These are phyloP conservation scores for Labrus mixtus DNA, from an alignment of 2,113 vertebrate genomes.

Conservation along the genomic window DNA sequence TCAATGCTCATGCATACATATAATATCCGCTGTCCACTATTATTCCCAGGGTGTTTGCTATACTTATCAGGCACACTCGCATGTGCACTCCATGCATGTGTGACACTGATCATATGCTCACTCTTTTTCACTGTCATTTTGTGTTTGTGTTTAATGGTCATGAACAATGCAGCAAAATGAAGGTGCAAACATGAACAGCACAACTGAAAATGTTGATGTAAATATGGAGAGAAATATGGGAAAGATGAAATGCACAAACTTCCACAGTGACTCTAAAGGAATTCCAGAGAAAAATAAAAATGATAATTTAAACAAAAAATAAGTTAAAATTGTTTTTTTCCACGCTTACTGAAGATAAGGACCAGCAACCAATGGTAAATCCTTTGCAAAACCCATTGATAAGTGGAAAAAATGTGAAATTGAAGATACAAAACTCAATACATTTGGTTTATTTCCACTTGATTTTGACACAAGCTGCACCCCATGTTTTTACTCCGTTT, in stretches of 20 bases:
- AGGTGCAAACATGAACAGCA: background rate
- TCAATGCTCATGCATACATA: constrained; percentile 84
- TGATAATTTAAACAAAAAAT: background rate
- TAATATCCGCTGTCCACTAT: constrained; percentile 63
- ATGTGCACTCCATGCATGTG: too few species aligned
- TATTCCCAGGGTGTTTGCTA: constrained; percentile 64
- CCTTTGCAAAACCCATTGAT: background rate
- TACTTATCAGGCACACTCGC: constrained; percentile 21
- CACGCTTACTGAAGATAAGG: background rate
- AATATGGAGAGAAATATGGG: background rate
- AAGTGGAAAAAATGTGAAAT: background rate
- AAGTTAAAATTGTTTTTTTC: background rate
- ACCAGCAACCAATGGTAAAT: background rate
- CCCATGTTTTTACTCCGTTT: constrained; percentile 6
- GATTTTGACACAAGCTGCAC: background rate
- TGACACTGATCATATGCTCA: constrained; percentile 27
- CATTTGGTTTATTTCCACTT: background rate
- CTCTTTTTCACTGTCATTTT: background rate
- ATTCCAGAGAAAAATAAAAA: background rate
- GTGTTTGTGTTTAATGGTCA: constrained; percentile 3
- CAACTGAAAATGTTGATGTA: background rate
- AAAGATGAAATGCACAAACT: background rate
- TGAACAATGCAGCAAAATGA: background rate
- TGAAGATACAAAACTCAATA: background rate
- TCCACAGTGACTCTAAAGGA: background rate